phyloP scores from a whole-genome alignment of 2,797 vertebrate genomes.

The Urophycis tenuis region DNA sequence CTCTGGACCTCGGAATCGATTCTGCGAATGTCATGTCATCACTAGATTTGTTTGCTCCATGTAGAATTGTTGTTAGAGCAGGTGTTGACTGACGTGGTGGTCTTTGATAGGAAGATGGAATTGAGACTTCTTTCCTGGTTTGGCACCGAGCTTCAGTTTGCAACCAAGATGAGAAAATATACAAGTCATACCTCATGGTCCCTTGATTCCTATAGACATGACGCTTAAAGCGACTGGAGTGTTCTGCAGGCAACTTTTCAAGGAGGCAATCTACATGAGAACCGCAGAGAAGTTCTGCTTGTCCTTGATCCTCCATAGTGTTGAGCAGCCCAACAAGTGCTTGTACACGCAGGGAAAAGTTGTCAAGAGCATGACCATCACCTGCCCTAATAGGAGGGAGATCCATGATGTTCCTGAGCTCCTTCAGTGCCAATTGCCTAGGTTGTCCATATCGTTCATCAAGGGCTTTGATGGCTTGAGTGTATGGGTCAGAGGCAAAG shows the following conservation, averaged over 20 bases:
- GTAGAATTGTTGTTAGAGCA: neutral
- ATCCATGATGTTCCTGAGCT: no score
- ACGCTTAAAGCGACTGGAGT: neutral
- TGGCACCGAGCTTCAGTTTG: neutral
- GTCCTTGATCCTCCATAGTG: conserved; percentile 7
- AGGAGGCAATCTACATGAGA: conserved; percentile 13
- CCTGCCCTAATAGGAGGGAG: conserved; percentile 5
- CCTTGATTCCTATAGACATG: neutral
- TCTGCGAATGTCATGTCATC: neutral
- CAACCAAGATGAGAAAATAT: neutral
- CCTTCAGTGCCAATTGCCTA: no score
- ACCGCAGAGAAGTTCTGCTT: conserved; percentile 8
- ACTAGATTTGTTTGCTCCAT: conserved; percentile 1
- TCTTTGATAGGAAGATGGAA: neutral
- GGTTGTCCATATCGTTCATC: no score
- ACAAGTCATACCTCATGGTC: neutral
- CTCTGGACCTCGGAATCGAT: neutral
- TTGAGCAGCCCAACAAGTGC: conserved; percentile 12
- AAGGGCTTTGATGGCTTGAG: no score
- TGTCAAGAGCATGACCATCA: conserved; percentile 10
- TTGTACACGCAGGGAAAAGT: conserved; percentile 8
- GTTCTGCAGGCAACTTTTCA: neutral
- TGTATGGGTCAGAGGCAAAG: no score
- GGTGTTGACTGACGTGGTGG: neutral
- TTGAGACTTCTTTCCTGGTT: neutral